Percentiles rank a stretch among this genome's conserved stretches.
phyloP scores from a whole-genome alignment of 1,140 invertebrate species.

The Mercenaria mercenaria region DNA sequence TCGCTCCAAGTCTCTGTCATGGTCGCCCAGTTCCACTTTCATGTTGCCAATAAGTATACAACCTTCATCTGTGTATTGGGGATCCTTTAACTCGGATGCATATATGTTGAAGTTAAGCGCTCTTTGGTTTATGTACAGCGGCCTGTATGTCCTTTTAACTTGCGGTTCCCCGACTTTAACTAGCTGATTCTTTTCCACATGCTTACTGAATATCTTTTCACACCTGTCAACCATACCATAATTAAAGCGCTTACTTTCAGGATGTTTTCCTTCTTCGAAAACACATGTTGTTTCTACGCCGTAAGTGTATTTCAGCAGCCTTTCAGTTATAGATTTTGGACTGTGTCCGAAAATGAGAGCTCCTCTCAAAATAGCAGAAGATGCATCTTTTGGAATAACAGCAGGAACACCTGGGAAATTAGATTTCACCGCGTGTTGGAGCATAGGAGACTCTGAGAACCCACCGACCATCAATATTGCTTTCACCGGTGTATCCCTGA shows the following conservation, averaged over 20 bases:
- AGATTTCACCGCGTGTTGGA: background rate
- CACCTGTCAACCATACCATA: background rate
- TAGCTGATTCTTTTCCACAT: background rate
- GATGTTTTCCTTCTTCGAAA: background rate
- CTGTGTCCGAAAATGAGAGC: constrained; percentile 31
- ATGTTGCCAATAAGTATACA: background rate
- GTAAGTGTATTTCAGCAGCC: constrained; percentile 28
- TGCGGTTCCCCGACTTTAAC: background rate
- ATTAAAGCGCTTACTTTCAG: background rate
- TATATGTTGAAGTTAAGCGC: background rate
- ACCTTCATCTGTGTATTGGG: background rate
- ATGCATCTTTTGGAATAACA: background rate
- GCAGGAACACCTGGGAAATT: background rate
- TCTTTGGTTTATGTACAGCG: background rate
- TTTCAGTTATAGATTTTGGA: constrained; percentile 1
- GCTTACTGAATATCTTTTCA: background rate
- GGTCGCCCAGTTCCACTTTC: background rate
- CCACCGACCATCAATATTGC: constrained; percentile 49
- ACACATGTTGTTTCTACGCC: background rate
- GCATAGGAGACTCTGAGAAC: constrained; percentile 20
- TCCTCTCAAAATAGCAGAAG: background rate
- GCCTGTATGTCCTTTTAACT: background rate
- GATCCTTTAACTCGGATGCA: background rate
- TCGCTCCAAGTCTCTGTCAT: background rate
- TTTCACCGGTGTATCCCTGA: background rate